Percentiles rank a stretch among this genome's conserved stretches.
Conservation (phyloP, 2,113 vertebrate genomes). For the Gallinago jamesoni region DNA sequence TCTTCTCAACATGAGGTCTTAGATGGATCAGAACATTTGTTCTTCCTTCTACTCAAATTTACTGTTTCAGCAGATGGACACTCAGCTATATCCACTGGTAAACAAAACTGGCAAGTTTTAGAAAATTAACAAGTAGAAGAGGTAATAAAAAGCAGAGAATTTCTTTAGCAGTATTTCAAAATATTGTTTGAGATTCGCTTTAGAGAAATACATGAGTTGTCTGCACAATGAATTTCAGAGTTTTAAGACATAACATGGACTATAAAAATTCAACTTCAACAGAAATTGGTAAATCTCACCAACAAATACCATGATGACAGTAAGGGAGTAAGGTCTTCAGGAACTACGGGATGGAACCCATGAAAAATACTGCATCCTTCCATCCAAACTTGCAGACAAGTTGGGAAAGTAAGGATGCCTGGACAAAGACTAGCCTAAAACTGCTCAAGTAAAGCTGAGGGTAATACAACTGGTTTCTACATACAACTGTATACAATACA, state of each 20-base stretch:
- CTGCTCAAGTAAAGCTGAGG: neutral
- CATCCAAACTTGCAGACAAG: neutral
- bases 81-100: neutral
- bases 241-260: neutral
- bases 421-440: neutral
- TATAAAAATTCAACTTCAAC: neutral
- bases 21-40: neutral
- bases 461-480: neutral
- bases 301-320: neutral
- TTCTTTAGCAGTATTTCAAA: neutral
- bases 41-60: neutral
- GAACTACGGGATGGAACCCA: neutral
- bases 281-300: neutral
- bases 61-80: neutral
- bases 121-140: neutral
- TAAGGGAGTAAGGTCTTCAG: neutral
- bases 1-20: neutral
- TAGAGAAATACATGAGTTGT: neutral
- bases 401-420: neutral
- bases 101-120: neutral
- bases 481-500: too few relatives aligned
- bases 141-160: accelerated
- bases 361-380: neutral
- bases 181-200: neutral
- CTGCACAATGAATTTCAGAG: neutral